Base-by-base conservation (phyloP, 2,113 vertebrate genomes). In the Pithys albifrons region DNA sequence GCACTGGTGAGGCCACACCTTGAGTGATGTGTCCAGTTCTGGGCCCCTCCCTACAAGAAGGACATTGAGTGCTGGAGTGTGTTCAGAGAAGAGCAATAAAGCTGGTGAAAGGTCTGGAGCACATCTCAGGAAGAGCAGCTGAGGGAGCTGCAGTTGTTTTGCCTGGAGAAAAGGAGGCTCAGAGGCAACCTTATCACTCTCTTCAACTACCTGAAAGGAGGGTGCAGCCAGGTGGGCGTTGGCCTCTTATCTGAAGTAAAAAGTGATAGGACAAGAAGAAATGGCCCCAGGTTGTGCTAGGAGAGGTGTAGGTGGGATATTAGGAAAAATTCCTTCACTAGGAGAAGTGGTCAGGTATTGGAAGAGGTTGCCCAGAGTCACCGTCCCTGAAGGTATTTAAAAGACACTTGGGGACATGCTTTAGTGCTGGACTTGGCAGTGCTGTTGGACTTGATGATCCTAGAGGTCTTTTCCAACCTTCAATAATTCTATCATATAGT, bases 201-300 rank as follows among this genome's bases (percentile, higher is more conserved):
- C 14, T 24, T 24, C 57, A 35, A 35, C 65, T 55, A 7, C 46
- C 28, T 69, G 78, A 61, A 39, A 54, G 48, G 41, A 48, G 48
- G 48, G 6, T 48, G 28, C 19, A 54, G 16, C 0, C 2, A n/a
- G 54, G 17, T 66, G 51, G 23, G 23, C 2, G 12, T 46, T 6
- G 0, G 39, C 14, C 41, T 67, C 51, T 80, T 54, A 35, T 54
- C 14, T 23, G 46, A 54, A 33, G 73, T 45, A 37, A 45, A 20
- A 67, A 41, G 45, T 1, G 3, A 67, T 11, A 51, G 45, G 31
- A 45, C 11, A 17, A 85, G 18, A 64, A 14, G 41, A 45, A 61
- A 61, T 3, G 5, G 20, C 22, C 5, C 43, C 33, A 59, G 9
- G 25, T 33, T 59, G 46, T 2, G 1, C 18, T 18, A 43, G 25